These are phyloP conservation scores for Torymus aiolomorphi DNA, from an alignment of 2,888 invertebrate species.

Conservation along the genomic window DNA sequence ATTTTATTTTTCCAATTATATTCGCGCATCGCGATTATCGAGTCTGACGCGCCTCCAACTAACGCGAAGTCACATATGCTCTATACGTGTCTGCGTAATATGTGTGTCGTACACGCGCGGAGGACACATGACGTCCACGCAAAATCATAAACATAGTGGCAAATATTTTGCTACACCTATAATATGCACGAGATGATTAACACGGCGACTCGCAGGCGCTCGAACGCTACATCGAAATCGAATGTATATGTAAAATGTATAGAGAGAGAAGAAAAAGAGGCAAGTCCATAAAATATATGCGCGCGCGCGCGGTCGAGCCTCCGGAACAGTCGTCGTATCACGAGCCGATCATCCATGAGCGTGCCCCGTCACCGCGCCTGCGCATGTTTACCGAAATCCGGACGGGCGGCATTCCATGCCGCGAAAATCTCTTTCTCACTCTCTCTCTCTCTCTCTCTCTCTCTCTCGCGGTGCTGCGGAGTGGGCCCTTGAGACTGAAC, in stretches of 20 bases:
- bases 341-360: no score
- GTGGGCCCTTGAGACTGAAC: neutral
- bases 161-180: no score
- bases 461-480: no score
- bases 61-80: neutral
- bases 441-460: no score
- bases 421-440: neutral
- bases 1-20: conserved; percentile 39
- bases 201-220: no score
- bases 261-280: neutral
- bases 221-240: no score
- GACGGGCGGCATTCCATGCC: conserved; percentile 58
- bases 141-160: no score
- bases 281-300: neutral
- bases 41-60: neutral
- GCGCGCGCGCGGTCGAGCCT: conserved; percentile 30
- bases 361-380: neutral
- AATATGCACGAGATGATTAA: no score
- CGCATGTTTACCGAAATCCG: conserved; percentile 52
- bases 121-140: no score
- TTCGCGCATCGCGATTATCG: neutral
- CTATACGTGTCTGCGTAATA: neutral
- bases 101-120: no score
- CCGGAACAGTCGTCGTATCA: conserved; percentile 32
- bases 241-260: no score